These are phyloP conservation scores for Phasianus colchicus DNA, from an alignment of 2,113 vertebrate genomes.

Conservation along the genomic window DNA sequence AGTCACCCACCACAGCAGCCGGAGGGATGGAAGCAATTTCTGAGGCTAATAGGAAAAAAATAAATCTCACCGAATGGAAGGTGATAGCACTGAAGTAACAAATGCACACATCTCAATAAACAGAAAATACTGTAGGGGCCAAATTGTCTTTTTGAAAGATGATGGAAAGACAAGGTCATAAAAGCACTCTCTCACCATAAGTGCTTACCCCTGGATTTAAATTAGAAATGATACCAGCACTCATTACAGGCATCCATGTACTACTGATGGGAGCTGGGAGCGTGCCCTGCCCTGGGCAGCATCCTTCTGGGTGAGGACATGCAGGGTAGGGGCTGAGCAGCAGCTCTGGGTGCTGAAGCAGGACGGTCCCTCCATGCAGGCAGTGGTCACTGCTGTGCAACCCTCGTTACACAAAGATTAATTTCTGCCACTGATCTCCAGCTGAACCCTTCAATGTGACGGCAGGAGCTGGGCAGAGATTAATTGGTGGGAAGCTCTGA, in stretches of 20 bases:
- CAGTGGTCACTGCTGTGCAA: not conserved
- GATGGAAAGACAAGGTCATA: not conserved
- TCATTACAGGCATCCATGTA: not conserved
- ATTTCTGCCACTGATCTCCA: not conserved
- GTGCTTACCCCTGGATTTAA: not conserved
- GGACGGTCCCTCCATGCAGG: not conserved
- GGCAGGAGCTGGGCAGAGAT: not conserved
- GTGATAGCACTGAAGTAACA: not conserved
- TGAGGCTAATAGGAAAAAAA: not conserved
- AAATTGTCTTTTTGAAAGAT: constrained; percentile 3
- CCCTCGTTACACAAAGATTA: not conserved
- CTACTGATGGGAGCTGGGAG: not conserved
- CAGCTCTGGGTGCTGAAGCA: not conserved
- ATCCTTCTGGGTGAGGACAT: accelerated
- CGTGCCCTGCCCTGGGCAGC: too few species aligned
- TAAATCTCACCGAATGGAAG: not conserved
- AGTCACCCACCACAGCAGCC: not conserved
- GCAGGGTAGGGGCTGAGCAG: not conserved
- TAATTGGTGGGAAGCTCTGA: not conserved
- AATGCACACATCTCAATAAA: not conserved
- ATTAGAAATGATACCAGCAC: not conserved
- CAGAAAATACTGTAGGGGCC: not conserved
- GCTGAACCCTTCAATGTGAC: not conserved
- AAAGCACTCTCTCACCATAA: not conserved
- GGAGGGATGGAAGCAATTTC: not conserved